phyloP scores from a whole-genome alignment of 2,113 vertebrate genomes.

The Salminus brasiliensis region DNA sequence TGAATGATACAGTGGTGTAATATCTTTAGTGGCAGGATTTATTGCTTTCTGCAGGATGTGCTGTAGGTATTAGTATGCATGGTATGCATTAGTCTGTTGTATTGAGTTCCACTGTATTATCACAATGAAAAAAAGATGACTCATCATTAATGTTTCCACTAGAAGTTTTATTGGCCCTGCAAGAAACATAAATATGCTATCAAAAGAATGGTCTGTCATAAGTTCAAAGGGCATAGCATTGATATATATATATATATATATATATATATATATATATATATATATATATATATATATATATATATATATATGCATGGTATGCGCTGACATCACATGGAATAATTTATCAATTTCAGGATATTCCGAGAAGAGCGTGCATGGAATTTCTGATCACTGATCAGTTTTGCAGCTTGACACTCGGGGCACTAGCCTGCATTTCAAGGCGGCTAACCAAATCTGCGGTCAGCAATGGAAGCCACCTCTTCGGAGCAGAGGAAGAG shows the following conservation, averaged over 20 bases:
- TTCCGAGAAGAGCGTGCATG: neutral
- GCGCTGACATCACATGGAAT: constrained; percentile 13
- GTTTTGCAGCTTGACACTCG: neutral
- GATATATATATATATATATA: neutral
- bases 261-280: no score
- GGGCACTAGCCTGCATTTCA: neutral
- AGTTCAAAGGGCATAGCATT: neutral
- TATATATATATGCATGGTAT: neutral
- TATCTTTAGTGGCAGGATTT: neutral
- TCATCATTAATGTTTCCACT: neutral
- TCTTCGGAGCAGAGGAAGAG: constrained; percentile 30
- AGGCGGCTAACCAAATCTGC: neutral
- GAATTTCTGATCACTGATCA: constrained; percentile 11
- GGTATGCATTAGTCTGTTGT: neutral
- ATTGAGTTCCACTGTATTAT: neutral
- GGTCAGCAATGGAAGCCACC: neutral
- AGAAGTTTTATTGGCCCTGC: constrained; percentile 5
- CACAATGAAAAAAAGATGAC: neutral
- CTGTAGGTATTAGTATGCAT: no score
- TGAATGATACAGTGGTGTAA: no score
- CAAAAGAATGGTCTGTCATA: neutral
- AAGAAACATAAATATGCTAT: neutral
- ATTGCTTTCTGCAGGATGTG: neutral
- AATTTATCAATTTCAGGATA: constrained; percentile 25
- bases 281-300: no score